Evolutionary conservation across 2,888 invertebrate species (phyloP).

Genomic region (Aelia acuminata): DNA sequence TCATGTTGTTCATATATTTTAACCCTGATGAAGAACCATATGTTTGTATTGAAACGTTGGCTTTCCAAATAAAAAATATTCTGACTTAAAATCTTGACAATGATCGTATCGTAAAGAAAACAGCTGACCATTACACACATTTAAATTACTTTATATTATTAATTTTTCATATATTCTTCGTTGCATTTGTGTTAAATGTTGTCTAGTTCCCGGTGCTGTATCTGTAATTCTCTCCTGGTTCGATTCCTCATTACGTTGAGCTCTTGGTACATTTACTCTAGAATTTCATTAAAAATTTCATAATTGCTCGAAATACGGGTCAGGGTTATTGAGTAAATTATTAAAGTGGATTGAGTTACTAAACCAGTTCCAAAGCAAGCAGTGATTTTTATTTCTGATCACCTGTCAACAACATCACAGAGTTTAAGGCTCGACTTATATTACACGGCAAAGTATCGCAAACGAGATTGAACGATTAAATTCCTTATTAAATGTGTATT

Average conservation of each 20-base stretch:
- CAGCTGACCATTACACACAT: too few relatives aligned
- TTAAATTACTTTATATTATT: too few relatives aligned
- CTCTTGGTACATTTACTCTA: background rate
- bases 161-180: too few relatives aligned
- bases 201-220: too few relatives aligned
- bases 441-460: too few relatives aligned
- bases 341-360: background rate
- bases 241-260: background rate
- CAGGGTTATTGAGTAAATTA: constrained; percentile 39
- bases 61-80: too few relatives aligned
- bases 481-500: background rate
- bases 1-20: too few relatives aligned
- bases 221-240: background rate
- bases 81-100: too few relatives aligned
- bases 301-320: constrained; percentile 14
- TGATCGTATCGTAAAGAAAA: too few relatives aligned
- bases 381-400: constrained; percentile 2
- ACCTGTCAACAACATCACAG: background rate
- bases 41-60: too few relatives aligned
- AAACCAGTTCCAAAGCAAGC: background rate
- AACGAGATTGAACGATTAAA: background rate
- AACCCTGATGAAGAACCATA: too few relatives aligned
- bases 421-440: background rate
- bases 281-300: constrained; percentile 42
- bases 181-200: too few relatives aligned